Conservation (phyloP, 2,888 invertebrate genomes). For the Patella depressa region DNA sequence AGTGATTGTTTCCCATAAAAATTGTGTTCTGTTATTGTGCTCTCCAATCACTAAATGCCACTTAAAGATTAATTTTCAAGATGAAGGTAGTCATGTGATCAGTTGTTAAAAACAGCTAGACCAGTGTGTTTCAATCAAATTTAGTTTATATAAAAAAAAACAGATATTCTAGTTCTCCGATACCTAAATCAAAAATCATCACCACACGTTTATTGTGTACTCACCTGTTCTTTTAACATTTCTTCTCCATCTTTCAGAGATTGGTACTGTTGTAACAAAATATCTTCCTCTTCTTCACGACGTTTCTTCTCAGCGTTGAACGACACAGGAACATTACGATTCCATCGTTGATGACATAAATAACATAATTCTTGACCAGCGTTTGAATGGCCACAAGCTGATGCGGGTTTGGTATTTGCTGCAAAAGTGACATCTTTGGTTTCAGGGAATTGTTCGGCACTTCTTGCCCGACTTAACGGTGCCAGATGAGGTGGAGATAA, state of each 20-base stretch:
- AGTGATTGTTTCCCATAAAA: no score
- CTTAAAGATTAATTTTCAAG: no score
- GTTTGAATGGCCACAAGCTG: slow-evolving; percentile 65
- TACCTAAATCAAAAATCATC: no score
- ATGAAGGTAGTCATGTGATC: no score
- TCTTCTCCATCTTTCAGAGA: slow-evolving; percentile 69
- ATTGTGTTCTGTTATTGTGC: no score
- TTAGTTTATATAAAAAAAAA: no score
- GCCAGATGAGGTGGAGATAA: slow-evolving; percentile 42
- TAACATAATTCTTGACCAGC: slow-evolving; percentile 72
- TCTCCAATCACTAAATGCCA: no score
- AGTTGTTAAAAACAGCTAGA: no score
- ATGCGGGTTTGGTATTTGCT: slow-evolving; percentile 30
- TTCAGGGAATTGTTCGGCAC: slow-evolving; percentile 45
- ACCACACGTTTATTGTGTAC: no score
- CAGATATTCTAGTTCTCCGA: no score
- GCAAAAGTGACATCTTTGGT: slow-evolving; percentile 23
- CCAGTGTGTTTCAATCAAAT: no score
- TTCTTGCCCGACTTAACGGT: slow-evolving; percentile 54
- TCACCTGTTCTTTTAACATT: slow-evolving; percentile 58
- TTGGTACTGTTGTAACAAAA: slow-evolving; percentile 68
- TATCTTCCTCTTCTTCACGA: slow-evolving; percentile 68
- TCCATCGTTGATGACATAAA: slow-evolving; percentile 70
- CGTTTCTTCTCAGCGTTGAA: slow-evolving; percentile 64
- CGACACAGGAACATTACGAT: slow-evolving; percentile 69